Evolutionary conservation across 2,888 invertebrate genomes (phyloP).

Genomic region (Deroplatys truncata): DNA sequence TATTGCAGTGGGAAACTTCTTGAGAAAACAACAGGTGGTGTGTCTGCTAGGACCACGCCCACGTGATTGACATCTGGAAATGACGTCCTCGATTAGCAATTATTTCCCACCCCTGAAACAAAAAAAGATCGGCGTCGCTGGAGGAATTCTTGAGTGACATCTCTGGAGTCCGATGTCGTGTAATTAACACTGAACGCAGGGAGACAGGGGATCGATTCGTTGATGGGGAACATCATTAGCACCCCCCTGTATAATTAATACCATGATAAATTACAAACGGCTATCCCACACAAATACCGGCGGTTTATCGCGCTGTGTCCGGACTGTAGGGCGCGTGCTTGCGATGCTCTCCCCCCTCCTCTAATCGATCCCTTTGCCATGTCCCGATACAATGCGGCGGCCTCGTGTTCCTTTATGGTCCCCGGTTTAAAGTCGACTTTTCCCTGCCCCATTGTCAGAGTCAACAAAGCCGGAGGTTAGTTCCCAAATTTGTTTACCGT

Average conservation of each 20-base stretch:
- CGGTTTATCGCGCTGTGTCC: neutral
- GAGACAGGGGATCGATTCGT: neutral
- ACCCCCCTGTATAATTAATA: neutral
- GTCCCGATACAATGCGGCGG: neutral
- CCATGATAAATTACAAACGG: conserved; percentile 3
- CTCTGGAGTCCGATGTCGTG: neutral
- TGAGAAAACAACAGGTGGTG: neutral
- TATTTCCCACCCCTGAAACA: neutral
- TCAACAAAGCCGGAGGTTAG: neutral
- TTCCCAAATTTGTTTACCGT: neutral
- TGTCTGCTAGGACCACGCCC: neutral
- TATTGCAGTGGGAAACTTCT: neutral
- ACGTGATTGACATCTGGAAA: neutral
- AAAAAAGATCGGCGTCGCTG: neutral
- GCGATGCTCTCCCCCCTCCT: no score
- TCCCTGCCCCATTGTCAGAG: neutral
- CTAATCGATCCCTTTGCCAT: neutral
- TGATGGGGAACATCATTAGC: conserved; percentile 2
- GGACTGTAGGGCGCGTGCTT: neutral
- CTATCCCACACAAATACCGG: neutral
- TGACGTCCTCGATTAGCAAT: neutral
- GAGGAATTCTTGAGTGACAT: neutral
- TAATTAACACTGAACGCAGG: neutral
- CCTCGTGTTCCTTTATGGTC: neutral
- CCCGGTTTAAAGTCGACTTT: neutral